A percentile compares a stretch with the other conserved stretches of the same genome.
Evolutionary conservation across 2,113 vertebrate genomes (phyloP).

Genomic region (Verasper variegatus): DNA sequence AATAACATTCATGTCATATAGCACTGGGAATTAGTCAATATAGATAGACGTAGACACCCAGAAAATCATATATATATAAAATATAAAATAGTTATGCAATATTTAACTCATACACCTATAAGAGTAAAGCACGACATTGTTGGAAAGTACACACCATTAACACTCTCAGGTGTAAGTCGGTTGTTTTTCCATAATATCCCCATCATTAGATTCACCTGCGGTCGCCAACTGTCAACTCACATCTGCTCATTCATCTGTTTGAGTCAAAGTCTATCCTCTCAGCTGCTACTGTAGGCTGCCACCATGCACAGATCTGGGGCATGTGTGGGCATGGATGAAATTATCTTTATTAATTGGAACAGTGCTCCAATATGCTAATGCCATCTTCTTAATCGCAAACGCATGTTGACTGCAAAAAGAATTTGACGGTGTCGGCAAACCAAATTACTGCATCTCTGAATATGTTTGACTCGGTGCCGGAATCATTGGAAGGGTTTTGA

Average conservation of each 20-base stretch:
- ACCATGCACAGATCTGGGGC: constrained; percentile 63
- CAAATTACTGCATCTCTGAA: constrained; percentile 39
- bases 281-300: constrained; percentile 58
- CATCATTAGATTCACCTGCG: constrained; percentile 62
- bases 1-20: background rate
- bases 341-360: constrained; percentile 75
- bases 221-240: constrained; percentile 57
- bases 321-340: constrained; percentile 71
- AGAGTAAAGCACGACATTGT: background rate
- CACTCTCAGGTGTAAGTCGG: constrained; percentile 16
- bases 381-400: constrained; percentile 63
- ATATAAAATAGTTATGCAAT: background rate
- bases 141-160: constrained; percentile 5
- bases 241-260: constrained; percentile 74
- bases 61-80: too few species aligned
- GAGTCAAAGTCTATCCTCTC: constrained; percentile 58
- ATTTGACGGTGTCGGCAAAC: constrained; percentile 54
- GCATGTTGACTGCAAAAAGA: constrained; percentile 68
- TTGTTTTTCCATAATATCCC: constrained; percentile 34
- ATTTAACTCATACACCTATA: background rate
- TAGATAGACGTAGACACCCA: background rate
- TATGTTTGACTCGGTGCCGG: constrained; percentile 22
- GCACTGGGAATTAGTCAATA: background rate
- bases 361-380: constrained; percentile 73
- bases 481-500: constrained; percentile 40